Percentiles rank a stretch among this genome's conserved stretches.
phyloP scores from a whole-genome alignment of 2,888 invertebrate genomes.

The Dolichomitus sp. region DNA sequence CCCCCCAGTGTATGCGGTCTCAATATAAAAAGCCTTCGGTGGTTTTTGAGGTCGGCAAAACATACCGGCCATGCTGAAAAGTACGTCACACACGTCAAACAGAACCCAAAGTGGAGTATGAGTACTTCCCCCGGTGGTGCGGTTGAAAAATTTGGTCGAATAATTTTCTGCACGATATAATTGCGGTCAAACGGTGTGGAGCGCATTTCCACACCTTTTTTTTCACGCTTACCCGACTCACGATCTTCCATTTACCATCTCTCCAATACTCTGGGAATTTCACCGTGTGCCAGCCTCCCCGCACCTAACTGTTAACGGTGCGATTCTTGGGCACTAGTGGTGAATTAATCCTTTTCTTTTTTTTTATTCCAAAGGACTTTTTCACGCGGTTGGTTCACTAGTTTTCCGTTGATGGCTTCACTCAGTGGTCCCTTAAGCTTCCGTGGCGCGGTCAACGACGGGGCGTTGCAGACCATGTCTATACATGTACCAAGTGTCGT shows the following conservation, averaged over 20 bases:
- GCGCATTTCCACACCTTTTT: slow-evolving; percentile 4
- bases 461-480: slow-evolving; percentile 2
- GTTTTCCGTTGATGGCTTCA: not conserved
- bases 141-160: slow-evolving; percentile 23
- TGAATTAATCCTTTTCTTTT: slow-evolving; percentile 12
- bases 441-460: not conserved
- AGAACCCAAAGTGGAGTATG: not conserved
- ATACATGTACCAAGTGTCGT: not conserved
- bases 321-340: slow-evolving; percentile 1
- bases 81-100: slow-evolving; percentile 11
- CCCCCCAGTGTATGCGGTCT: not conserved
- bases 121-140: not conserved
- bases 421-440: slow-evolving; percentile 9
- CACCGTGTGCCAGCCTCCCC: not conserved
- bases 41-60: slow-evolving; percentile 17
- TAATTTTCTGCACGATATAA: slow-evolving; percentile 40
- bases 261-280: not conserved
- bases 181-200: slow-evolving; percentile 38
- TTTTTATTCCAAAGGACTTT: slow-evolving; percentile 20
- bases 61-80: not conserved
- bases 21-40: slow-evolving; percentile 10
- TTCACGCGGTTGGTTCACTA: not conserved
- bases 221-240: slow-evolving; percentile 4
- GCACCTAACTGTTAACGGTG: not conserved
- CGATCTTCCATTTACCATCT: slow-evolving; percentile 1